Evolutionary conservation across 1,140 invertebrate species (phyloP).

Genomic region (Neodiprion lecontei): DNA sequence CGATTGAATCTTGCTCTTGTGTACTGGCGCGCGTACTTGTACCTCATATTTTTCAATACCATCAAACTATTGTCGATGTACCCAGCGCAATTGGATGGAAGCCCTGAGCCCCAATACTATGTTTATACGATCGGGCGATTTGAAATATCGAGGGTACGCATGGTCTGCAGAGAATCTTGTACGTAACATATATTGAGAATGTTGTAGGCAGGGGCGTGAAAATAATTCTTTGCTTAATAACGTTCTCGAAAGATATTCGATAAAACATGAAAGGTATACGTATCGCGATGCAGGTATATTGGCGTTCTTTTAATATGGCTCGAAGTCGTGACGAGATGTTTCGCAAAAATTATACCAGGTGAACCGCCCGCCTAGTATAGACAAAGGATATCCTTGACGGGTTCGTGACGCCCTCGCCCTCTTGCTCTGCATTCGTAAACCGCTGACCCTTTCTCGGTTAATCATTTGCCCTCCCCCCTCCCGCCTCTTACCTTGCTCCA

Average conservation of each 20-base stretch:
- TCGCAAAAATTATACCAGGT: neutral
- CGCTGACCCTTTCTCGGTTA: neutral
- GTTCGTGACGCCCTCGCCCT: slow-evolving; percentile 3
- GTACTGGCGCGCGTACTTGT: neutral
- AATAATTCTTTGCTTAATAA: slow-evolving; percentile 1
- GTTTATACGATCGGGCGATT: neutral
- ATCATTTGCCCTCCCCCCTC: neutral
- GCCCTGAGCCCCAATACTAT: neutral
- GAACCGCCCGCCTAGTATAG: neutral
- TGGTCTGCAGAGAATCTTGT: neutral
- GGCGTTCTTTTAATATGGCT: slow-evolving; percentile 1
- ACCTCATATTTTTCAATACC: neutral
- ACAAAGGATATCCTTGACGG: slow-evolving; percentile 7
- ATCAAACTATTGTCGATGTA: neutral
- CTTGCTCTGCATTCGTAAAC: slow-evolving; percentile 7
- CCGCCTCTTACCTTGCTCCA: neutral
- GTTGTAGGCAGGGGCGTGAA: neutral
- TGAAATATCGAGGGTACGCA: neutral
- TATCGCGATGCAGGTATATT: neutral
- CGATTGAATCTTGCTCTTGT: neutral
- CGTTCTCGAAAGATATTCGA: neutral
- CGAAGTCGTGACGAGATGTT: neutral
- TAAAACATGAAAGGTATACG: neutral
- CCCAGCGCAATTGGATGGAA: neutral
- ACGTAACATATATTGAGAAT: neutral